Percentiles rank a stretch among this genome's conserved stretches.
Conservation (phyloP, 2,113 vertebrate genomes). For the Catharus minimus region DNA sequence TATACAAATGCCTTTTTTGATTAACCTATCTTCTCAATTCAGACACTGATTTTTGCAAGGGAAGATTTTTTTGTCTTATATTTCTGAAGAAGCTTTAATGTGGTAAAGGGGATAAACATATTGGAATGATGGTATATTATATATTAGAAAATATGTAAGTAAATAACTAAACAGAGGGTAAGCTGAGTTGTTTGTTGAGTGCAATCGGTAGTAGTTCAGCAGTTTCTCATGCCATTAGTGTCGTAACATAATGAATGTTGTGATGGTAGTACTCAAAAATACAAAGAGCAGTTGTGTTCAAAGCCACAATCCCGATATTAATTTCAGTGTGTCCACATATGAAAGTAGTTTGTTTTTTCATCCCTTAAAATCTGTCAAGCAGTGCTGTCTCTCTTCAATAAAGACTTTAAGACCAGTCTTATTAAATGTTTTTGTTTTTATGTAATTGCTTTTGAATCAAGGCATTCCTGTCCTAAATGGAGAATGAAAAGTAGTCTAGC, state of each 20-base stretch:
- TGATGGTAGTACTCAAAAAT: neutral
- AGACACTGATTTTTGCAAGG: neutral
- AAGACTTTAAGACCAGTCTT: neutral
- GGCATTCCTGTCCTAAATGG: neutral
- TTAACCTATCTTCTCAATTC: neutral
- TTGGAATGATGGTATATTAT: neutral
- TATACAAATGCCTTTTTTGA: neutral
- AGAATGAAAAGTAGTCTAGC: neutral
- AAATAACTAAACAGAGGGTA: neutral
- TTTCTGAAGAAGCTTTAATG: neutral
- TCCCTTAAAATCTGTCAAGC: neutral
- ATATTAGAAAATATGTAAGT: neutral
- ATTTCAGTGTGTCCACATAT: neutral
- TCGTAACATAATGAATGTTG: neutral
- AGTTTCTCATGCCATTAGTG: neutral
- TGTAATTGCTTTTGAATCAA: neutral
- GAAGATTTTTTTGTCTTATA: neutral
- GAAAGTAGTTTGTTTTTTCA: slow-evolving; percentile 10
- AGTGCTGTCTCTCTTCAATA: neutral
- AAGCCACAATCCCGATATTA: neutral
- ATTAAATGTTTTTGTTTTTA: neutral
- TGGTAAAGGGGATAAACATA: neutral
- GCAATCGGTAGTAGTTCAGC: neutral
- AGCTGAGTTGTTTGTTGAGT: neutral
- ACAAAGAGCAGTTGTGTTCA: neutral